These are phyloP conservation scores for Cinara cedri DNA, from an alignment of 2,888 invertebrate species.

Conservation along the genomic window DNA sequence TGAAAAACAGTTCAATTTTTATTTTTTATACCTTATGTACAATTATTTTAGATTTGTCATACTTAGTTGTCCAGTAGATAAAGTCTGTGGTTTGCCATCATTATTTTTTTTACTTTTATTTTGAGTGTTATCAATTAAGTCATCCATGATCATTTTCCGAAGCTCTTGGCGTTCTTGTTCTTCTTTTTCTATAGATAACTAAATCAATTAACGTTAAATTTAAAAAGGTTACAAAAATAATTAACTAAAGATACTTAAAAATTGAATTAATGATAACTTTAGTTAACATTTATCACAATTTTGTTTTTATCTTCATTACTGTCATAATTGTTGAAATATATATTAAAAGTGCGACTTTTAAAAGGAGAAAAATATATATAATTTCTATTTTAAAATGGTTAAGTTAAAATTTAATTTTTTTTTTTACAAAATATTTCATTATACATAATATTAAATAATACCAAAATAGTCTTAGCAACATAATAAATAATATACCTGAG, in stretches of 20 bases:
- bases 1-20: conserved; percentile 59
- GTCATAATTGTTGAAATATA: too few relatives aligned
- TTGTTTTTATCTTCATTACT: too few relatives aligned
- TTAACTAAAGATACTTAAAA: too few relatives aligned
- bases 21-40: neutral
- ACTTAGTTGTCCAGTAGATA: conserved; percentile 60
- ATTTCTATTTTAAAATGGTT: too few relatives aligned
- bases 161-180: conserved; percentile 94
- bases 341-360: too few relatives aligned
- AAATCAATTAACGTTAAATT: conserved; percentile 58
- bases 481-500: conserved; percentile 68
- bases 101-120: conserved; percentile 70
- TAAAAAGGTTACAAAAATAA: neutral
- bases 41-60: conserved; percentile 4
- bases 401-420: too few relatives aligned
- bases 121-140: conserved; percentile 69
- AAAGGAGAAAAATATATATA: too few relatives aligned
- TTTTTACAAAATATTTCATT: neutral
- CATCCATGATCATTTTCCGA: conserved; percentile 88
- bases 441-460: neutral
- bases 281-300: too few relatives aligned
- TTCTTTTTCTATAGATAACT: conserved; percentile 88
- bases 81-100: conserved; percentile 64
- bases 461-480: neutral
- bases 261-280: too few relatives aligned